A percentile compares a stretch with the other conserved stretches of the same genome.
These are phyloP conservation scores for Temnothorax nylanderi DNA, from an alignment of 1,140 invertebrate genomes.

Conservation along the genomic window DNA sequence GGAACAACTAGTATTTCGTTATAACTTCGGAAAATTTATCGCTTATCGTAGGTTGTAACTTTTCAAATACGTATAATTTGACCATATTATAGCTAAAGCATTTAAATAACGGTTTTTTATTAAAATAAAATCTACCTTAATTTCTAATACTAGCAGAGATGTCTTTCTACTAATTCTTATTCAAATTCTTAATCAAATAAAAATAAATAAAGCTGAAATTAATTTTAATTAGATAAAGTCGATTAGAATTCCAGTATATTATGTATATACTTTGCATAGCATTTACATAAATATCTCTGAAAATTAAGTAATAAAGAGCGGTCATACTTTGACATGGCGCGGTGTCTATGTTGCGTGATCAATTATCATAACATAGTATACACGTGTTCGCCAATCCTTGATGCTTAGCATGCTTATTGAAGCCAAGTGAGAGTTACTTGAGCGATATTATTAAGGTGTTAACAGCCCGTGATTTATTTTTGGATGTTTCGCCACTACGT, in stretches of 20 bases:
- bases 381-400: constrained; percentile 65
- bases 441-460: constrained; percentile 36
- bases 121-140: background rate
- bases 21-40: background rate
- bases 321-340: background rate
- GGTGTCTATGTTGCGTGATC: background rate
- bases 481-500: constrained; percentile 11
- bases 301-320: background rate
- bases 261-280: background rate
- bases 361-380: constrained; percentile 55
- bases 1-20: background rate
- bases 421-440: constrained; percentile 7
- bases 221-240: constrained; percentile 17
- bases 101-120: background rate
- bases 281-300: constrained; percentile 21
- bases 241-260: background rate
- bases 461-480: constrained; percentile 62
- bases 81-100: background rate
- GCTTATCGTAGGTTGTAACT: background rate
- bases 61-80: background rate
- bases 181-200: background rate
- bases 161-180: background rate
- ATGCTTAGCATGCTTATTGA: constrained; percentile 51
- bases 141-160: background rate
- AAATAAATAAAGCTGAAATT: background rate